Evolutionary conservation across 2,113 vertebrate genomes (phyloP).

Genomic region (Sorex fumeus): DNA sequence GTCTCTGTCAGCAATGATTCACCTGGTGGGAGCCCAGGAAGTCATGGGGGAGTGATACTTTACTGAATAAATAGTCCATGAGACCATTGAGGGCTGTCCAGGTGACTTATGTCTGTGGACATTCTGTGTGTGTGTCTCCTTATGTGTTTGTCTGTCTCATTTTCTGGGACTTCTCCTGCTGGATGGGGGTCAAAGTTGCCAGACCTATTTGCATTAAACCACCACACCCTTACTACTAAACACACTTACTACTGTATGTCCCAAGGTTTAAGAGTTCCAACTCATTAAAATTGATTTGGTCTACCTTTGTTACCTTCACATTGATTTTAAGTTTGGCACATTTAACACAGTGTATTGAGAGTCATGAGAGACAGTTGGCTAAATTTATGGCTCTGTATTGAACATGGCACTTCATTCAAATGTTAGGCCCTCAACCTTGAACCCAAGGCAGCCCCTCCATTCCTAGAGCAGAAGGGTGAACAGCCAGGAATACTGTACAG

Average conservation of each 20-base stretch:
- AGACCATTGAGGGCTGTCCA: too few relatives aligned
- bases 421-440: constrained; percentile 17
- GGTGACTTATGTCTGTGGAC: too few relatives aligned
- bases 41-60: too few relatives aligned
- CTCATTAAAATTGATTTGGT: background rate
- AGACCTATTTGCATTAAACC: too few relatives aligned
- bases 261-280: background rate
- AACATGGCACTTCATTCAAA: background rate
- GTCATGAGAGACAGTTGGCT: background rate
- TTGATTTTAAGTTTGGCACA: constrained; percentile 7
- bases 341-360: background rate
- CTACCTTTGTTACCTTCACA: background rate
- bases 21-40: too few relatives aligned
- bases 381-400: background rate
- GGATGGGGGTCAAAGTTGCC: too few relatives aligned
- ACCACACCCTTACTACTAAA: background rate
- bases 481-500: background rate
- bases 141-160: too few relatives aligned
- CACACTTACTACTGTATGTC: background rate
- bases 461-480: constrained; percentile 11
- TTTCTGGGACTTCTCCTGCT: too few relatives aligned
- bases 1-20: too few relatives aligned
- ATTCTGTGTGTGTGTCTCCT: too few relatives aligned
- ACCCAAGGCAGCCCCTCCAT: background rate
- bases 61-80: too few relatives aligned